Conservation (phyloP, 1,140 invertebrate genomes). For the Archivesica marissinica region DNA sequence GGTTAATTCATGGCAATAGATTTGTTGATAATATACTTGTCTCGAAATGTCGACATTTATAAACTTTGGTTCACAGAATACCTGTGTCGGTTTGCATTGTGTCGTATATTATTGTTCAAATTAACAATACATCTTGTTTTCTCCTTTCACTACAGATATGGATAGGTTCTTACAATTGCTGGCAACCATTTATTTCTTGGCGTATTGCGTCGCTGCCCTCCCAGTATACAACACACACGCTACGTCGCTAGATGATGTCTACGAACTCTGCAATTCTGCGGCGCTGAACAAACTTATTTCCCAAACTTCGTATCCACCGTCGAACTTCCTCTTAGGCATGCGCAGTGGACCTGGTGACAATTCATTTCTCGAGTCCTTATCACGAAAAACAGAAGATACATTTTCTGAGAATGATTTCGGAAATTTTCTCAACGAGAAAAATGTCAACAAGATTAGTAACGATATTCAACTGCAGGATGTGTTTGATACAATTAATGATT, state of each 20-base stretch:
- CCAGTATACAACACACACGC: not conserved
- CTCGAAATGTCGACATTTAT: too few species aligned
- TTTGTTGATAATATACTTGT: too few species aligned
- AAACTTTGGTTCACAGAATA: too few species aligned
- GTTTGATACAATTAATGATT: not conserved
- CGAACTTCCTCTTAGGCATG: slow-evolving; percentile 2
- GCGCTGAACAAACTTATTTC: not conserved
- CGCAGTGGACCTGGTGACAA: slow-evolving; percentile 8
- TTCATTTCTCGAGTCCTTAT: not conserved
- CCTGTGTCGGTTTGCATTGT: too few species aligned
- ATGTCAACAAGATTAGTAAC: not conserved
- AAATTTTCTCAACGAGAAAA: not conserved
- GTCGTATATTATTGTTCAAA: too few species aligned
- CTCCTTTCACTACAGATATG: slow-evolving; percentile 12
- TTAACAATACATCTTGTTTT: not conserved
- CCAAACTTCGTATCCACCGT: not conserved
- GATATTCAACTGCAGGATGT: not conserved
- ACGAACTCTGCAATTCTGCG: not conserved
- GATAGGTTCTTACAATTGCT: not conserved
- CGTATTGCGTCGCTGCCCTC: not conserved
- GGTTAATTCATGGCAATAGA: too few species aligned
- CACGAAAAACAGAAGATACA: not conserved
- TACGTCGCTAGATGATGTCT: not conserved
- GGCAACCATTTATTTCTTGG: not conserved
- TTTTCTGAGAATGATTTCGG: not conserved